These are phyloP conservation scores for Notamacropus eugenii DNA, from an alignment of 2,797 vertebrate species.

Conservation along the genomic window DNA sequence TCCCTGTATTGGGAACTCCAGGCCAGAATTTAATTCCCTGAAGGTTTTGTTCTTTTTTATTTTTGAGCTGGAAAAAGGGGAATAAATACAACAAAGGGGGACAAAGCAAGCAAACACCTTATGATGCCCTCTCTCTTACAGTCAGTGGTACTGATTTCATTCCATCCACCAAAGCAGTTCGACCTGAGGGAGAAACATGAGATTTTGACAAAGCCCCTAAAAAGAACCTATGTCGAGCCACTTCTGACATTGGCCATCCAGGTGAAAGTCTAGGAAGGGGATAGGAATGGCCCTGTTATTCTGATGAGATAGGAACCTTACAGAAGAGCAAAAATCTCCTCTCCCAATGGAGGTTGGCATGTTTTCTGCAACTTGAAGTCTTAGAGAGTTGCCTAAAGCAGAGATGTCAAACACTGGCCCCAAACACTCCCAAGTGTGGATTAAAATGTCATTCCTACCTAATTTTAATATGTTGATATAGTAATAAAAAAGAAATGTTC, in stretches of 20 bases:
- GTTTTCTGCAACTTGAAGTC: background rate
- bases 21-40: conserved; percentile 36
- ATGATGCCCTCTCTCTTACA: background rate
- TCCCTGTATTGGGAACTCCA: conserved; percentile 21
- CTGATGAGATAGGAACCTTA: background rate
- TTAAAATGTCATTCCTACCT: background rate
- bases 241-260: background rate
- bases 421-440: background rate
- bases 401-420: background rate
- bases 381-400: background rate
- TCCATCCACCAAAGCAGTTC: background rate
- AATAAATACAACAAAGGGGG: conserved; percentile 22
- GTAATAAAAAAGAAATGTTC: background rate
- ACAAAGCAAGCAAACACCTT: background rate
- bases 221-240: background rate
- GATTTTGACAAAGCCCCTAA: conserved; percentile 2
- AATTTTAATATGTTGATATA: background rate
- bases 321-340: background rate
- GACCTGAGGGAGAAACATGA: background rate
- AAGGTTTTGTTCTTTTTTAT: conserved; percentile 9
- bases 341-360: background rate
- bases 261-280: background rate
- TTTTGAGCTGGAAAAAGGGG: background rate
- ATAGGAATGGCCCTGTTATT: background rate
- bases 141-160: conserved; percentile 20